Conservation (phyloP, 2,888 invertebrate species). For the Blastobasis lacticolella region DNA sequence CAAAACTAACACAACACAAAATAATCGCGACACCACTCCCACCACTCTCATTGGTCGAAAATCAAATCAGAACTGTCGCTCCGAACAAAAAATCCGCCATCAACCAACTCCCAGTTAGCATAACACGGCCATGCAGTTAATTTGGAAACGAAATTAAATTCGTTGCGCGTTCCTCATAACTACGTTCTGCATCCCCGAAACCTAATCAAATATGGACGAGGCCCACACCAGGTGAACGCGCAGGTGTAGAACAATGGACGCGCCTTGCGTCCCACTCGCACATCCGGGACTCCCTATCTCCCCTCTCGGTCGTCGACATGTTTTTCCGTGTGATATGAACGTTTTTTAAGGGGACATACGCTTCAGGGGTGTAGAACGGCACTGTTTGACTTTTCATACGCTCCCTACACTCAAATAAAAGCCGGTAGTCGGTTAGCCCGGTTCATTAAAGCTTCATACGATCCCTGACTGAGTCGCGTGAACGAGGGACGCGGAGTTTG, state of each 20-base stretch:
- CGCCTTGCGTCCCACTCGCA: constrained; percentile 42
- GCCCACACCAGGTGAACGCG: constrained; percentile 56
- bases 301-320: constrained; percentile 35
- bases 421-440: neutral
- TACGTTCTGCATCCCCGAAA: constrained; percentile 49
- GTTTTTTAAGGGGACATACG: constrained; percentile 49
- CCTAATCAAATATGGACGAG: constrained; percentile 65
- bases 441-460: neutral
- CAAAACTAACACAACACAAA: no score
- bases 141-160: constrained; percentile 26
- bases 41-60: no score
- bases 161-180: constrained; percentile 39
- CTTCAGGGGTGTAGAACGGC: constrained; percentile 37
- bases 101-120: no score
- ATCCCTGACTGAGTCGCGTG: no score
- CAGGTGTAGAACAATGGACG: constrained; percentile 59
- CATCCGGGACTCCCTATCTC: constrained; percentile 11
- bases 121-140: constrained; percentile 3
- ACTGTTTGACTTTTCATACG: constrained; percentile 48
- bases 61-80: no score
- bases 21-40: no score
- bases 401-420: constrained; percentile 43
- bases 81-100: no score
- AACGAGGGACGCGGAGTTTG: no score
- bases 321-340: constrained; percentile 43